These are phyloP conservation scores for Drosophila teissieri DNA, from an alignment of 1,140 invertebrate species.

Conservation along the genomic window DNA sequence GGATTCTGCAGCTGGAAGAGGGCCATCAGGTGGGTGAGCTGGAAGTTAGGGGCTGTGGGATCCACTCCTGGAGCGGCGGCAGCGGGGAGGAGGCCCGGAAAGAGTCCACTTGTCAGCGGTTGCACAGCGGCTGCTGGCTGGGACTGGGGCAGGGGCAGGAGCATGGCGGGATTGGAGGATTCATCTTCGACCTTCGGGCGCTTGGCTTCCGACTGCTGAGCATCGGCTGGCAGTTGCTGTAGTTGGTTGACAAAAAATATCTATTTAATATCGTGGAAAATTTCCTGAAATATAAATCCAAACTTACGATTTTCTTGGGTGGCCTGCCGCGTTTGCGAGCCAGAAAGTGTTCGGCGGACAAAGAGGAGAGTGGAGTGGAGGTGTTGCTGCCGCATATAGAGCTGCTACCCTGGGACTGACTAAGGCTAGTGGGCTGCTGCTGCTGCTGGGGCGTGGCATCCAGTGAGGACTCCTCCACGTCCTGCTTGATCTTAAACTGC, in stretches of 20 bases:
- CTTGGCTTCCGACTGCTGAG: constrained; percentile 57
- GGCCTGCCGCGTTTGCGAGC: constrained; percentile 77
- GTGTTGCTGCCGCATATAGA: constrained; percentile 18
- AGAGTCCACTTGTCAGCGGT: constrained; percentile 28
- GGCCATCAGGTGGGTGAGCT: constrained; percentile 80
- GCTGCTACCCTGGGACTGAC: neutral
- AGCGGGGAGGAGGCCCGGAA: constrained; percentile 56
- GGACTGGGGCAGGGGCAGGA: constrained; percentile 7
- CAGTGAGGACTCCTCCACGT: constrained; percentile 51
- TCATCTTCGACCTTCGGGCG: constrained; percentile 57
- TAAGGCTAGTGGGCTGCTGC: constrained; percentile 1
- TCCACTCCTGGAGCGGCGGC: constrained; percentile 58
- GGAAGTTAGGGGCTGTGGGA: constrained; percentile 68
- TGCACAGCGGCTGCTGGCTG: constrained; percentile 9
- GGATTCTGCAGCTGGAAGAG: constrained; percentile 81
- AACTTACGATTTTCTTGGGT: constrained; percentile 82
- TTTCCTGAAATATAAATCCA: neutral
- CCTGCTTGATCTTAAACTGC: constrained; percentile 88
- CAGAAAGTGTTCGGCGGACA: constrained; percentile 78
- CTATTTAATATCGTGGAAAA: neutral
- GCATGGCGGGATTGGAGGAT: constrained; percentile 24
- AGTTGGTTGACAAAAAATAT: neutral
- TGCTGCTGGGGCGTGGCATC: constrained; percentile 32
- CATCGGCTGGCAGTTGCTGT: constrained; percentile 71
- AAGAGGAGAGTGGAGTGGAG: constrained; percentile 77